phyloP scores from a whole-genome alignment of 2,113 vertebrate genomes.

The Podocnemis expansa region DNA sequence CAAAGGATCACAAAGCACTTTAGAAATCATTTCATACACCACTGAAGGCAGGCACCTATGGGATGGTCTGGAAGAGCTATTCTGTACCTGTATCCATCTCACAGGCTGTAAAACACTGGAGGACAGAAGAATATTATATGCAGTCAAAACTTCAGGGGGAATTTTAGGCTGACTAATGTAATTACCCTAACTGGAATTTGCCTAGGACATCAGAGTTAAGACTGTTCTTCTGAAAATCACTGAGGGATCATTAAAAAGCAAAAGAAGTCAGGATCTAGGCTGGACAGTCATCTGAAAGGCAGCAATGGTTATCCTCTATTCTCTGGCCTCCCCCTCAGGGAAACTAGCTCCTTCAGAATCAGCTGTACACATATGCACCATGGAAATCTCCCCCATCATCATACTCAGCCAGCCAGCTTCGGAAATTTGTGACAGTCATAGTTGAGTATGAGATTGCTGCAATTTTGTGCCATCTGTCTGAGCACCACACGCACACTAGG shows the following conservation, averaged over 20 bases:
- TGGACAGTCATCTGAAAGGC: background rate
- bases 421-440: background rate
- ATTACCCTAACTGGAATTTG: rapidly evolving
- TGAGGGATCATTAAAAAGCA: background rate
- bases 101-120: background rate
- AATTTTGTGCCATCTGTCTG: background rate
- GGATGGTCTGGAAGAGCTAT: rapidly evolving
- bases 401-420: background rate
- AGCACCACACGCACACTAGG: background rate
- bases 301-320: background rate
- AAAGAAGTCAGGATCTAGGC: background rate
- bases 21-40: background rate
- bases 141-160: background rate
- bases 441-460: background rate
- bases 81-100: background rate
- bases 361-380: background rate
- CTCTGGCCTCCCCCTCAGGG: background rate
- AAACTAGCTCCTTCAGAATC: too few species aligned
- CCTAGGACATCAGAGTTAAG: background rate
- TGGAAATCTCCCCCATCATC: background rate
- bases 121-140: background rate
- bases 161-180: background rate
- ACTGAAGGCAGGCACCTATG: background rate
- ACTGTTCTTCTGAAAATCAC: background rate
- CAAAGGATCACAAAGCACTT: background rate